phyloP scores from a whole-genome alignment of 2,797 vertebrate genomes.

The Chiroxiphia lanceolata region DNA sequence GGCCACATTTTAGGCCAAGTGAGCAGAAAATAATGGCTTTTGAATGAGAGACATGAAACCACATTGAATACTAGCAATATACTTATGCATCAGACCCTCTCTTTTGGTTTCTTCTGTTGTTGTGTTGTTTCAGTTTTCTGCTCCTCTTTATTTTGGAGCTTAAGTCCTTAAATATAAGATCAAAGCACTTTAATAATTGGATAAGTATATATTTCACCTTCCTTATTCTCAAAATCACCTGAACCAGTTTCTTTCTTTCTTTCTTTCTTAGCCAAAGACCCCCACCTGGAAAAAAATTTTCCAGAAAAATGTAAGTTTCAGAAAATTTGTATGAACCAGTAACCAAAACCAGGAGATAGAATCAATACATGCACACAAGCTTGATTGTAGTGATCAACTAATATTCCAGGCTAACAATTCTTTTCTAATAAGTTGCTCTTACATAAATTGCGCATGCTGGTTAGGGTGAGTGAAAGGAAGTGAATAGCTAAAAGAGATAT shows the following conservation, averaged over 20 bases:
- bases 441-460: not conserved
- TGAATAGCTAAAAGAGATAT: not conserved
- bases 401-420: slow-evolving; percentile 29
- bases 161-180: slow-evolving; percentile 66
- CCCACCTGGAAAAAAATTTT: slow-evolving; percentile 73
- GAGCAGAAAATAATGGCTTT: slow-evolving; percentile 38
- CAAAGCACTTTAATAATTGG: slow-evolving; percentile 65
- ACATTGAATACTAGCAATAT: slow-evolving; percentile 58
- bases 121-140: slow-evolving; percentile 63
- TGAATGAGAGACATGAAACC: slow-evolving; percentile 34
- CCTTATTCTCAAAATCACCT: slow-evolving; percentile 69
- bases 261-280: slow-evolving; percentile 72
- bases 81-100: slow-evolving; percentile 59
- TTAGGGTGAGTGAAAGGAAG: not conserved
- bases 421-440: slow-evolving; percentile 5
- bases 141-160: slow-evolving; percentile 64
- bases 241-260: slow-evolving; percentile 70
- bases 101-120: slow-evolving; percentile 62
- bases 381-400: slow-evolving; percentile 24
- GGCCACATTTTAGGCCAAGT: slow-evolving; percentile 38
- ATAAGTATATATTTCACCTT: slow-evolving; percentile 71
- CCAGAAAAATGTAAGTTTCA: slow-evolving; percentile 72
- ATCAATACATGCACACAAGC: not conserved
- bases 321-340: slow-evolving; percentile 66
- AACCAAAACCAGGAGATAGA: slow-evolving; percentile 54